Base-by-base conservation (phyloP, 1,140 invertebrate species). In the Ips typographus region DNA sequence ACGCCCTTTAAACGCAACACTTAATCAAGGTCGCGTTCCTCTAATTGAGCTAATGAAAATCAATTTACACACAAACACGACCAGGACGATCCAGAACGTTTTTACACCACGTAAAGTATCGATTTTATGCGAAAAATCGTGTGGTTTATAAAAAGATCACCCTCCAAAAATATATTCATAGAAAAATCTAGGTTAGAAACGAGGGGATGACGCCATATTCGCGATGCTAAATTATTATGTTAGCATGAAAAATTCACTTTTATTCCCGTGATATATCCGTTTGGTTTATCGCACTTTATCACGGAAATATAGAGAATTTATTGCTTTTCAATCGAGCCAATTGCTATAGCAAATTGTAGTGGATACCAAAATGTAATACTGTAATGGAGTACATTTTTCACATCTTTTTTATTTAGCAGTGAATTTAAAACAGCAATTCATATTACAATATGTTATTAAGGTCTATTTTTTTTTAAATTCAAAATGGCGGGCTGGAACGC, bases 1-100 rank as follows among this genome's bases (percentile, higher is more conserved):
- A 52, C 57, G 22, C 40, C 52, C 43, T 22, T 64, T 72, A 74
- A 74, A 74, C 73, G 73, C 75, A 69, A 70, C 75, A 73, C 73
- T 76, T 76, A 76, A 76, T 76, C 73, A 74, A 74, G 75, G 75
- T 51, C 57, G 38, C 65, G 58, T 68, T 60, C 57, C 42, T 5
- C 65, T 68, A 68, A 68, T 68, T 68, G 57, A 68, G 43, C 56
- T 52, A 59, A 68, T 59, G 60, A 68, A 68, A 43, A 65, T 55
- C 52, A 6, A 55, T 41, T 65, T 37, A 22, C 22, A 22, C 22
- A 22, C 22, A 22, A n/a, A n/a, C n/a, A 0, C 22, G 22, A 0
- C 22, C 22, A 22, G 22, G 22, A 22, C 22, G 22, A 22, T 22
- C 22, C 22, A 22, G 22, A 22, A 22, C 22, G 22, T 22, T 22